Percentiles rank a stretch among this genome's conserved stretches.
Evolutionary conservation across 2,888 invertebrate genomes (phyloP).

Genomic region (Drosophila siamana): DNA sequence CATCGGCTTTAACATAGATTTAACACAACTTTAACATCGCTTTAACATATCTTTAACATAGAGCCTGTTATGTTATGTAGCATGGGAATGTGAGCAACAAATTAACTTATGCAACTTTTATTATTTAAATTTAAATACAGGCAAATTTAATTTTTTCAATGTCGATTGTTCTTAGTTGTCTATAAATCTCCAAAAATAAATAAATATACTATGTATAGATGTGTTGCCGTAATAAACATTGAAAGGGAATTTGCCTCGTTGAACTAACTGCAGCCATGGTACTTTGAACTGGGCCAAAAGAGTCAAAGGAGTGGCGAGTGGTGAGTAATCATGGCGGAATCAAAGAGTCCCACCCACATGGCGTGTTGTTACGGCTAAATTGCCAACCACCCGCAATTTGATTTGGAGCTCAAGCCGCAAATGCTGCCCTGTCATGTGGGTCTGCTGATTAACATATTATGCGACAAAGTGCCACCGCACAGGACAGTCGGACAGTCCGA

Average conservation of each 20-base stretch:
- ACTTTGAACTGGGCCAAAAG: not conserved
- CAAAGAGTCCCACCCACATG: slow-evolving; percentile 39
- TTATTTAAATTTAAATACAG: too few relatives aligned
- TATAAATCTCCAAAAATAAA: too few relatives aligned
- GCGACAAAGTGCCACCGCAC: slow-evolving; percentile 80
- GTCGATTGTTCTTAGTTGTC: not conserved
- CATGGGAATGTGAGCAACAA: too few relatives aligned
- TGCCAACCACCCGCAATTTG: slow-evolving; percentile 59
- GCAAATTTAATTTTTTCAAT: too few relatives aligned
- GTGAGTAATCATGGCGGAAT: slow-evolving; percentile 9
- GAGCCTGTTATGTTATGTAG: too few relatives aligned
- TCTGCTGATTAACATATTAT: slow-evolving; percentile 78
- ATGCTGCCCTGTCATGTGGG: slow-evolving; percentile 65
- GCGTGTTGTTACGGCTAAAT: slow-evolving; percentile 27
- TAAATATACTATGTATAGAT: too few relatives aligned
- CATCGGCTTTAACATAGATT: too few relatives aligned
- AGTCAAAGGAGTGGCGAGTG: not conserved
- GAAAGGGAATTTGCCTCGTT: not conserved
- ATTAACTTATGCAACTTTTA: too few relatives aligned
- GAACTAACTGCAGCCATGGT: not conserved
- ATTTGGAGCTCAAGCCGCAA: slow-evolving; percentile 39
- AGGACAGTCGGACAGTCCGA: slow-evolving; percentile 55
- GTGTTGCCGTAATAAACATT: too few relatives aligned
- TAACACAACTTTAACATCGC: too few relatives aligned
- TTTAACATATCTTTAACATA: too few relatives aligned